Evolutionary conservation across 2,888 invertebrate genomes (phyloP), one percentile per base, ranked within the genome.

Genomic region (Cephus rjabovi): DNA sequence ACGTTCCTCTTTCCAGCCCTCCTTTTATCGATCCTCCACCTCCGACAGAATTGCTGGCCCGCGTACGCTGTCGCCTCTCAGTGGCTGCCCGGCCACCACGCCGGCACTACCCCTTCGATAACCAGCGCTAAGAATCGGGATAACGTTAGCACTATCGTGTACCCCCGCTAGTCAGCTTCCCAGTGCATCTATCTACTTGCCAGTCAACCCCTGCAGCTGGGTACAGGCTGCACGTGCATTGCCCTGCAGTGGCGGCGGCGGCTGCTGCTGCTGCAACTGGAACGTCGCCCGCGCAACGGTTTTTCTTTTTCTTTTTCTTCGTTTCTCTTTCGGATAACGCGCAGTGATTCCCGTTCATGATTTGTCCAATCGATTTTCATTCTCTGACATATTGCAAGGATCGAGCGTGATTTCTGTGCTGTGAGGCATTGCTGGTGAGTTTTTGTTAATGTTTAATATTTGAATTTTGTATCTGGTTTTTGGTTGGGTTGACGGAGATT

Each of bases 11-110:
- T 71, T 71, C 77, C 86, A 84, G 87, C 86, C 84, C 88, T 84
- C 86, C 85, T 83, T 85, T 89, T 90, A 90, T 89, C 89, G 90
- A 90, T 90, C 89, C 85, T 84, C 77, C 85, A 83, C 69, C 69
- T 75, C 78, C 78, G 33, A 68, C 69, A 70, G 75, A 75, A 76
- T 86, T 83, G 85, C 86, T 84, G 84, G 83, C 85, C 84, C 86
- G 85, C 85, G 82, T 83, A 84, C 85, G 83, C 86, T 84, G 87
- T 83, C 82, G 82, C 81, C 85, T 84, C 85, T 87, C 90, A 89
- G 89, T 91, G 90, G 90, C 87, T 89, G 87, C 89, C 90, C 90
- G 88, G 90, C 90, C 90, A 89, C 90, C 87, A 90, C 85, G 89
- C 90, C 89, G 90, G 89, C 87, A 87, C 87, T 86, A 88, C 87